Conservation (phyloP, 35 echinoderm and acorn worm genomes). For the Stichopus chloronotus region DNA sequence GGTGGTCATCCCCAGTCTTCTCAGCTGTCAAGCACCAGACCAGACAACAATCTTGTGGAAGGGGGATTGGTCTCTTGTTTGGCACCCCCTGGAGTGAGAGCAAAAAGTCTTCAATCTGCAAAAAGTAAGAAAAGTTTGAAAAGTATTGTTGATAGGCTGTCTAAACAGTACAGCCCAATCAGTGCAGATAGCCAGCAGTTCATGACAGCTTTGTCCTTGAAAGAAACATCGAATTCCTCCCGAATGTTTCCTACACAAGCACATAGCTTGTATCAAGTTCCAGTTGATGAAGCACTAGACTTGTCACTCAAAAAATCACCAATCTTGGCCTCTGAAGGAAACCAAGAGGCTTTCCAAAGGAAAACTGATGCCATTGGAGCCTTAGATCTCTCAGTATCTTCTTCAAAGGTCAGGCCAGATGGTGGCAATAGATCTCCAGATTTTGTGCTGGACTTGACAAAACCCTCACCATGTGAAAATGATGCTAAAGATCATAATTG, state of each 20-base stretch:
- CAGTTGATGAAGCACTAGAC: slow-evolving; percentile 22
- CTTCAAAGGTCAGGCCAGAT: neutral
- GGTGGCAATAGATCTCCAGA: neutral
- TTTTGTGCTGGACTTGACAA: slow-evolving; percentile 41
- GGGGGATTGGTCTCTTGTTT: neutral
- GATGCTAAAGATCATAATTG: neutral
- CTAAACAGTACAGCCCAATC: neutral
- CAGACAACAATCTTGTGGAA: neutral
- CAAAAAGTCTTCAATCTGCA: slow-evolving; percentile 4
- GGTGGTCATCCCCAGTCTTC: neutral
- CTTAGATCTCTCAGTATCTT: slow-evolving; percentile 38
- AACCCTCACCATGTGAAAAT: neutral
- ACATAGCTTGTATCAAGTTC: neutral
- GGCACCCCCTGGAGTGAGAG: neutral
- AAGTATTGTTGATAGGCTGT: slow-evolving; percentile 58
- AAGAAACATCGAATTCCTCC: neutral
- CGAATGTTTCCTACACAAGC: neutral
- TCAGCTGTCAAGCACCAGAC: neutral
- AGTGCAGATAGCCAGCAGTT: slow-evolving; percentile 7
- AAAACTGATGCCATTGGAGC: slow-evolving; percentile 45
- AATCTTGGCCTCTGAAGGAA: neutral
- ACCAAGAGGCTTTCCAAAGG: neutral
- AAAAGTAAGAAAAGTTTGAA: slow-evolving; percentile 62
- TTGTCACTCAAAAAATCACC: slow-evolving; percentile 23
- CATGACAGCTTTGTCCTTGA: slow-evolving; percentile 16